Evolutionary conservation across 1,140 invertebrate genomes (phyloP), one percentile per base, ranked within the genome.

Genomic region (Wasmannia auropunctata): DNA sequence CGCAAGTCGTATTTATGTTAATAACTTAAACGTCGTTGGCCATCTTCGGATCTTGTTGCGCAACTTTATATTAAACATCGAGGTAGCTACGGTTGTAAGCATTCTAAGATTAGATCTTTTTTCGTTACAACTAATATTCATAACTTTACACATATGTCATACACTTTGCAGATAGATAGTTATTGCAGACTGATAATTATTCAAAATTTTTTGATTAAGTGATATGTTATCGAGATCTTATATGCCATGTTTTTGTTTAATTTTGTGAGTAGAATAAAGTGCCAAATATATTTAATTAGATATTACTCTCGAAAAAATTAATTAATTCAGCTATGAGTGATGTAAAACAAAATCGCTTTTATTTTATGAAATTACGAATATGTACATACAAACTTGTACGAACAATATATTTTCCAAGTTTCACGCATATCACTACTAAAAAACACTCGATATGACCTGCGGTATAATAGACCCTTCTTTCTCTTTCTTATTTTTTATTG

Each of bases 401-500:
- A 75, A 84, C 60, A 77, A 87, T 83, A 69, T 69, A 80, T 83
- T 87, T 70, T 63, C 54, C 46, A 51, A 79, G 75, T 76, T 43
- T 43, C 40, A 43, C 1, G 86, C 60, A 46, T 75, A 88, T 54
- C 62, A 86, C 70, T 54, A 70, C 85, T 88, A 88, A 92, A 93
- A 92, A 91, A 88, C 89, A 91, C 85, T 91, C 77, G 84, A 63
- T 85, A 88, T 80, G 75, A 62, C 43, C 49, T 75, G 58, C 67
- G 85, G 75, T 75, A 88, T 88, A 93, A 93, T 93, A 87, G 89
- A 89, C n/a, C n/a, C n/a, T 85, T 88, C 88, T 86, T 84, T 49
- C 51, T 54, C 51, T 54, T n/a, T n/a, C n/a, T n/a, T n/a, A n/a
- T n/a, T n/a, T n/a, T n/a, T n/a, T n/a, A n/a, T n/a, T n/a, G n/a